A percentile compares a stretch with the other conserved stretches of the same genome.
Evolutionary conservation across 2,888 invertebrate genomes (phyloP).

Genomic region (Sturmia bella): DNA sequence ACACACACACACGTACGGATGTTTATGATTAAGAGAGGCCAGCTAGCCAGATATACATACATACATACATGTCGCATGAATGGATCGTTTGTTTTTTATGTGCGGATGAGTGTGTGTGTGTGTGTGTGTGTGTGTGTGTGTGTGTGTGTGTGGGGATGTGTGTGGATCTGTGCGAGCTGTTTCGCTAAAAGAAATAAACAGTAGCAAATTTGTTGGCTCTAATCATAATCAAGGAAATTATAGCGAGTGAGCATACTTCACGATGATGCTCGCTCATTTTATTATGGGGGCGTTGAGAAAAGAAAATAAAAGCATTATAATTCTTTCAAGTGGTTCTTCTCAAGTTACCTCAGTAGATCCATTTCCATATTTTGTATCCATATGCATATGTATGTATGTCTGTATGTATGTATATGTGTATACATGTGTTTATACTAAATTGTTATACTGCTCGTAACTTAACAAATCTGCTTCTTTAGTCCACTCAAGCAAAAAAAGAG

Average conservation of each 20-base stretch:
- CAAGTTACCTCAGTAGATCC: no score
- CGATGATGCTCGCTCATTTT: slow-evolving; percentile 1
- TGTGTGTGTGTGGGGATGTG: background rate
- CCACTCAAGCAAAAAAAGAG: no score
- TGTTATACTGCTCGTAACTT: no score
- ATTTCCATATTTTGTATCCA: no score
- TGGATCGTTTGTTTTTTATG: slow-evolving; percentile 1
- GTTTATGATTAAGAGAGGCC: background rate
- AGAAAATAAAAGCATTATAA: background rate
- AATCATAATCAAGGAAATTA: slow-evolving; percentile 20
- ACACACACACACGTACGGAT: background rate
- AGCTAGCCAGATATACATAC: slow-evolving; percentile 7
- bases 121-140: background rate
- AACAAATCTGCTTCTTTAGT: no score
- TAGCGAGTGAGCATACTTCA: slow-evolving; percentile 17
- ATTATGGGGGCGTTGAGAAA: background rate
- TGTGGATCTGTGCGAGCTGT: slow-evolving; percentile 2
- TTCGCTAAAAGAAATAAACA: slow-evolving; percentile 13
- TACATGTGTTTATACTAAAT: no score
- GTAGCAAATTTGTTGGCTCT: slow-evolving; percentile 29
- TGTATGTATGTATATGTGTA: no score
- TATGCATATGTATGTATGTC: no score
- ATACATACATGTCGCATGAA: slow-evolving; percentile 30
- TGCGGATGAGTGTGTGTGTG: background rate
- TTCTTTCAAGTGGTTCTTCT: no score